Conservation (phyloP, 2,888 invertebrate genomes). For the Mesorhabditis belari region DNA sequence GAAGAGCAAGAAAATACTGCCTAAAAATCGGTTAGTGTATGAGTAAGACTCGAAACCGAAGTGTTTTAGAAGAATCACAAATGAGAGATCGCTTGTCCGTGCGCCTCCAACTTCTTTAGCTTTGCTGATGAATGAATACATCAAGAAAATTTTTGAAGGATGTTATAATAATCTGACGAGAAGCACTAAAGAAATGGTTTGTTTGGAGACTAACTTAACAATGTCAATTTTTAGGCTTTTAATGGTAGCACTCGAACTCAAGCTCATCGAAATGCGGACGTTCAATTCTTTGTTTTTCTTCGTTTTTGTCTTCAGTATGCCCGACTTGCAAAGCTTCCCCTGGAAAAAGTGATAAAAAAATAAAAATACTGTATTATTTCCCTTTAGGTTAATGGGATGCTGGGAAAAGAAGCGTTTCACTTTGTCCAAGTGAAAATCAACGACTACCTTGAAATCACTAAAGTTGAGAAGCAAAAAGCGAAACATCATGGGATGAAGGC, state of each 20-base stretch:
- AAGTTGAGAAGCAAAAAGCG: constrained; percentile 68
- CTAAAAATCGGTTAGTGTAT: constrained; percentile 67
- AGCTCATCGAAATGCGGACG: neutral
- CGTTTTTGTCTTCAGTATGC: neutral
- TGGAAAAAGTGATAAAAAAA: neutral
- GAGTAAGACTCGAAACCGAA: neutral
- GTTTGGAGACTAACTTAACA: no score
- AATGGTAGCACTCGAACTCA: neutral
- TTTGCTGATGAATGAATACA: neutral
- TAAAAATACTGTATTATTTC: neutral
- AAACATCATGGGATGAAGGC: constrained; percentile 56
- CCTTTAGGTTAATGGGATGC: constrained; percentile 59
- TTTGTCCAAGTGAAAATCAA: constrained; percentile 77
- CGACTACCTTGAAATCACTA: constrained; percentile 25
- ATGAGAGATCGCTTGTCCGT: neutral
- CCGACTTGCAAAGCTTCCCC: neutral
- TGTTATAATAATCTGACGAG: neutral
- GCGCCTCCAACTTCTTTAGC: neutral
- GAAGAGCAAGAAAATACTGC: constrained; percentile 63
- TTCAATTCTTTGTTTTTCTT: neutral
- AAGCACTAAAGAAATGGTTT: neutral
- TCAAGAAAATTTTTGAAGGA: neutral
- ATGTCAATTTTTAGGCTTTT: neutral
- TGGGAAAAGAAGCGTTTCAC: constrained; percentile 84
- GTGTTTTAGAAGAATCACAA: neutral